These are phyloP conservation scores for Temnopleurus reevesii DNA, from an alignment of 53 echinoderm and acorn worm species.

Conservation along the genomic window DNA sequence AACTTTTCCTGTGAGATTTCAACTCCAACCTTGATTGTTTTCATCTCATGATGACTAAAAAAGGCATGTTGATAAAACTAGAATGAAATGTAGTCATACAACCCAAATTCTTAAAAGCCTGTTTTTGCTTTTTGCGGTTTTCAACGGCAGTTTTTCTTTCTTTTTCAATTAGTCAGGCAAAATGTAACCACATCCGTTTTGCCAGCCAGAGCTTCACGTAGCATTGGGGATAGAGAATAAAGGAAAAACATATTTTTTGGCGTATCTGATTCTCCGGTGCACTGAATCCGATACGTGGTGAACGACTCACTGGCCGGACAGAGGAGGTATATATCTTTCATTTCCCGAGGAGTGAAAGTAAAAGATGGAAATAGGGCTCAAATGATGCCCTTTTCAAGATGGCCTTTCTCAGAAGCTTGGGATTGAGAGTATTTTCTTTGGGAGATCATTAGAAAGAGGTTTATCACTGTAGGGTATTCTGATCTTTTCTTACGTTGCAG, in stretches of 20 bases:
- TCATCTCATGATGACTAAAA: no score
- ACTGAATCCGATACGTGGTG: neutral
- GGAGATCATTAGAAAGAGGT: neutral
- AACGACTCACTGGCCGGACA: neutral
- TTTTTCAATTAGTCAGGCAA: neutral
- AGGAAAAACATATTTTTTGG: neutral
- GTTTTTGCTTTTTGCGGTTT: no score
- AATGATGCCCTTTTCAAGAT: neutral
- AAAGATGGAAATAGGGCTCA: neutral
- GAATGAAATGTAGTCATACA: no score
- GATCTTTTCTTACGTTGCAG: neutral
- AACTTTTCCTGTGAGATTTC: no score
- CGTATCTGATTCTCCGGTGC: neutral
- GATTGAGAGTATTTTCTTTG: neutral
- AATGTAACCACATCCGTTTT: neutral
- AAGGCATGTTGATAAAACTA: no score
- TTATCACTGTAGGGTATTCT: neutral
- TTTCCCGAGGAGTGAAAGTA: neutral
- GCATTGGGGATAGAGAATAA: neutral
- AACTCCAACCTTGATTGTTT: no score
- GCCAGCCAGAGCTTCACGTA: neutral
- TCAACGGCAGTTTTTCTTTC: neutral
- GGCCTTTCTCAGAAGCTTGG: neutral
- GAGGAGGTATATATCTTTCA: neutral
- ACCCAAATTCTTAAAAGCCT: no score